Evolutionary conservation across 2,113 vertebrate genomes (phyloP).

Genomic region (Cyanistes caeruleus): DNA sequence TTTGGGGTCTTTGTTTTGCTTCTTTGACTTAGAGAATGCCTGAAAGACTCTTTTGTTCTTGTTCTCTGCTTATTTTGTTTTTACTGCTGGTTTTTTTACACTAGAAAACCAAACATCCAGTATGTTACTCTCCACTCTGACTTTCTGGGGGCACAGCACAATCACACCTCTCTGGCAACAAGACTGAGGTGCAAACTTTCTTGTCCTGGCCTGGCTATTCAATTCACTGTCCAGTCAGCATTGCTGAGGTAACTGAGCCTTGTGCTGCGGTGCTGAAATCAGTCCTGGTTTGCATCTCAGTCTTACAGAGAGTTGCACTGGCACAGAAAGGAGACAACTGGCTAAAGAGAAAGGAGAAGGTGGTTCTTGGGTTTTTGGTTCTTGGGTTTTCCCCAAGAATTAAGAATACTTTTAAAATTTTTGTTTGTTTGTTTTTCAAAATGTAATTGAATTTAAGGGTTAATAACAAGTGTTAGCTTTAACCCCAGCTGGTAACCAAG

Average conservation of each 20-base stretch:
- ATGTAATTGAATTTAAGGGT: not conserved
- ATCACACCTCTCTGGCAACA: not conserved
- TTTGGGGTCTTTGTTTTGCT: not conserved
- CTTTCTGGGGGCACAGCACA: not conserved
- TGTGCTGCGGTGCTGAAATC: not conserved
- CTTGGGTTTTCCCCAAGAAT: not conserved
- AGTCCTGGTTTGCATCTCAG: not conserved
- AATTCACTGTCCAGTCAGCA: not conserved
- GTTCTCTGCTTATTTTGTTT: not conserved
- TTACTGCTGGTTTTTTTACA: not conserved
- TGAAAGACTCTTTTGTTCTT: not conserved
- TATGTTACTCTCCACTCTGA: not conserved
- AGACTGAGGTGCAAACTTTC: not conserved
- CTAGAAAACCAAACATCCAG: not conserved
- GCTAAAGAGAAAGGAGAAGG: not conserved
- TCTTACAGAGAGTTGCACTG: not conserved
- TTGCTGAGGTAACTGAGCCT: not conserved
- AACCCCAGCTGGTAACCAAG: not conserved
- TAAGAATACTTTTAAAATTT: not conserved
- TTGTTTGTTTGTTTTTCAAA: not conserved
- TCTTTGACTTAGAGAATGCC: not conserved
- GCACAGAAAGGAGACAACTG: not conserved
- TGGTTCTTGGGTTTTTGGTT: too few relatives aligned
- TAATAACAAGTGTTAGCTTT: not conserved
- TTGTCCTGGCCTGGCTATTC: not conserved